These are phyloP conservation scores for Proteles cristata DNA, from an alignment of 2,113 vertebrate species.

Conservation along the genomic window DNA sequence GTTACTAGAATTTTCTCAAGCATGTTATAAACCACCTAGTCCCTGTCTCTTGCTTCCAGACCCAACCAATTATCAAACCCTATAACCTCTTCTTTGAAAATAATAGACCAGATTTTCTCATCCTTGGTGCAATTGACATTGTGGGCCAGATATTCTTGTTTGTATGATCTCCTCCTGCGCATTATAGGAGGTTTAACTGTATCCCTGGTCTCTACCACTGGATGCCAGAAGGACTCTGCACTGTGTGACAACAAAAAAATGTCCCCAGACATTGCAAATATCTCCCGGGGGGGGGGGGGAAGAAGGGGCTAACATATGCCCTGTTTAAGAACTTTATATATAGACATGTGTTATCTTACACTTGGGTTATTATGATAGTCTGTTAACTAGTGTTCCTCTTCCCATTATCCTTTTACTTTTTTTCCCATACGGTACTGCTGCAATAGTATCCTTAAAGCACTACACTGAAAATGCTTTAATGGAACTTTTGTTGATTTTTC, in stretches of 20 bases:
- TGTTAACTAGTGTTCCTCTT: not conserved
- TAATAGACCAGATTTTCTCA: constrained; percentile 6
- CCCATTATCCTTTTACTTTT: not conserved
- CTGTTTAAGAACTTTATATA: not conserved
- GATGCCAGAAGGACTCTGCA: not conserved
- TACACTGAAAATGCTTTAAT: not conserved
- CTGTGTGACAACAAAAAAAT: not conserved
- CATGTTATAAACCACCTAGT: not conserved
- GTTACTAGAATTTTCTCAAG: constrained; percentile 3
- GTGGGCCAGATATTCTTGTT: not conserved
- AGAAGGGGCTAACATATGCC: not conserved
- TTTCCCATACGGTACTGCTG: not conserved
- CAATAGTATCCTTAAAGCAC: not conserved
- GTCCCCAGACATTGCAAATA: not conserved
- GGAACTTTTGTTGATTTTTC: constrained; percentile 2
- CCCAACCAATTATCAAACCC: not conserved
- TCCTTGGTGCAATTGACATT: not conserved
- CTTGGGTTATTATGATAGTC: not conserved
- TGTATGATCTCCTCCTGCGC: not conserved
- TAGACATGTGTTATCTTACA: not conserved
- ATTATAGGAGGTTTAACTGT: not conserved
- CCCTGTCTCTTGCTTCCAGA: not conserved
- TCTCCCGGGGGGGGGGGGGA: not conserved
- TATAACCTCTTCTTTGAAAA: not conserved
- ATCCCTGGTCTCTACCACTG: not conserved